Conservation (phyloP, 1,140 invertebrate genomes). For the Apis mellifera region DNA sequence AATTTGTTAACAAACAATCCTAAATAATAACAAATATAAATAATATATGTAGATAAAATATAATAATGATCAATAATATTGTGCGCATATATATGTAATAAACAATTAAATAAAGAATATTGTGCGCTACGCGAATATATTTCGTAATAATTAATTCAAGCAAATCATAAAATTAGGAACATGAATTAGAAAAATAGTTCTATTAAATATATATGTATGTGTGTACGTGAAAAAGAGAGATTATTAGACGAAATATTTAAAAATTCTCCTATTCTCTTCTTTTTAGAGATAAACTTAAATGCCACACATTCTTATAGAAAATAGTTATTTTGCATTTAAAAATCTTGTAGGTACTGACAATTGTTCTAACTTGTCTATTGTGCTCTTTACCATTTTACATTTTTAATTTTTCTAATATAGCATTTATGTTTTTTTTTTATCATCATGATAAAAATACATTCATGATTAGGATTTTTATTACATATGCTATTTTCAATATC, state of each 20-base stretch:
- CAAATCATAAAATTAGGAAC: constrained; percentile 41
- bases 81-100: constrained; percentile 22
- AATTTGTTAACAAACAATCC: constrained; percentile 12
- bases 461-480: not conserved
- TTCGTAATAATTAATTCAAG: constrained; percentile 31
- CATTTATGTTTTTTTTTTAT: constrained; percentile 2
- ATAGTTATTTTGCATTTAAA: constrained; percentile 18
- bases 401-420: constrained; percentile 9
- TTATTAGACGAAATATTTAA: constrained; percentile 17
- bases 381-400: constrained; percentile 28
- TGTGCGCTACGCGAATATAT: constrained; percentile 43
- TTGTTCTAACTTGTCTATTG: constrained; percentile 41
- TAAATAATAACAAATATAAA: constrained; percentile 29
- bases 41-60: constrained; percentile 18
- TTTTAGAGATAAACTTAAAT: constrained; percentile 22
- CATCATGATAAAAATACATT: constrained; percentile 1
- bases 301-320: constrained; percentile 34
- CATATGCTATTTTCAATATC: not conserved
- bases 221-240: not conserved
- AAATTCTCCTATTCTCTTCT: not conserved
- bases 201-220: constrained; percentile 2
- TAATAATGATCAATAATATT: constrained; percentile 10
- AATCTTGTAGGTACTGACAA: constrained; percentile 31
- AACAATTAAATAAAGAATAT: constrained; percentile 33
- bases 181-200: constrained; percentile 40